Conservation (phyloP, 1,140 invertebrate species). For the Achatina immaculata region DNA sequence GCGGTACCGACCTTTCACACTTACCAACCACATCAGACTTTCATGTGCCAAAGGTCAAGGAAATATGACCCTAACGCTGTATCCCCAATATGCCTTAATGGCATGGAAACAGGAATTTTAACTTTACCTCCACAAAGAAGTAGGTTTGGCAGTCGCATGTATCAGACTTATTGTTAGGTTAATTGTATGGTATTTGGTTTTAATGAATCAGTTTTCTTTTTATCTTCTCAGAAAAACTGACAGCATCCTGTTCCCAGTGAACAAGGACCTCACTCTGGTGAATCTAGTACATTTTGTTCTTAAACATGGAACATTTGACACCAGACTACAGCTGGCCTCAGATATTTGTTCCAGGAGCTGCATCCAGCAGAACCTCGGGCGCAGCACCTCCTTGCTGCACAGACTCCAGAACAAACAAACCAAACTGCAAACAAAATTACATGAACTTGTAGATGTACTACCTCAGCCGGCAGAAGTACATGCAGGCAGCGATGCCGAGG, state of each 20-base stretch:
- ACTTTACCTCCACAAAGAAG: too few species aligned
- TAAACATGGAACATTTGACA: constrained; percentile 50
- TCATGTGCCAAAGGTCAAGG: too few species aligned
- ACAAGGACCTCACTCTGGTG: constrained; percentile 76
- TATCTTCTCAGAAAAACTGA: constrained; percentile 77
- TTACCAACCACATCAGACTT: too few species aligned
- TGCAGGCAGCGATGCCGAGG: not conserved
- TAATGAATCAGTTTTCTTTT: not conserved
- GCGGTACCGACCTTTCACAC: too few species aligned
- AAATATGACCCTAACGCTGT: too few species aligned
- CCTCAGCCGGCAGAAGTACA: not conserved
- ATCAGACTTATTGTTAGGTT: too few species aligned
- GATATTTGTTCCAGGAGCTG: constrained; percentile 52
- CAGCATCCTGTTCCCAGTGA: constrained; percentile 79
- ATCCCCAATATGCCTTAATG: too few species aligned
- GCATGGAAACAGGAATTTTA: too few species aligned
- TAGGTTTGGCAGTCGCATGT: too few species aligned
- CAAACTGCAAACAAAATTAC: not conserved
- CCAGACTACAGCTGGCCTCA: constrained; percentile 49
- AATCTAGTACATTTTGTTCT: constrained; percentile 83
- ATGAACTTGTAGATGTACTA: not conserved
- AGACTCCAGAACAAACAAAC: not conserved
- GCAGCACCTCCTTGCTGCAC: not conserved
- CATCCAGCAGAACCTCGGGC: constrained; percentile 45
- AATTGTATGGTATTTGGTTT: too few species aligned